phyloP scores from a whole-genome alignment of 2,888 invertebrate genomes.

The Punctoribates punctum region DNA sequence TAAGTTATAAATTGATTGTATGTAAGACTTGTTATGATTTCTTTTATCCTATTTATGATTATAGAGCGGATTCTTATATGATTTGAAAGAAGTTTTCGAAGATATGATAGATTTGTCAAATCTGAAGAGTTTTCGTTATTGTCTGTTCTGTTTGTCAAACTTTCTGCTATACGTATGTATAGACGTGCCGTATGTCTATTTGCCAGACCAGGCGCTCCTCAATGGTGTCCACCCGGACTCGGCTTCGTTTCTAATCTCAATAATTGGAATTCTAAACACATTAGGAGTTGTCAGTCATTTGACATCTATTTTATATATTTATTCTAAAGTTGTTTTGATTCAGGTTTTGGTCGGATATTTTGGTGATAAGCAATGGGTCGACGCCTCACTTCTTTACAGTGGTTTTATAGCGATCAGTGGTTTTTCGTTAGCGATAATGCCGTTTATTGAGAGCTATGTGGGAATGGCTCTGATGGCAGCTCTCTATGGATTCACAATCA shows the following conservation, averaged over 20 bases:
- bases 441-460: slow-evolving; percentile 60
- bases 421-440: slow-evolving; percentile 60
- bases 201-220: slow-evolving; percentile 75
- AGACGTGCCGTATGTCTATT: slow-evolving; percentile 90
- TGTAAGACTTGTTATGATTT: background rate
- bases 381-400: slow-evolving; percentile 76
- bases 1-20: background rate
- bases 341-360: slow-evolving; percentile 79
- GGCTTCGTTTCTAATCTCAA: slow-evolving; percentile 73
- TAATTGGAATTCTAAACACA: slow-evolving; percentile 83
- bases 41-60: background rate
- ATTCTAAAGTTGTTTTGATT: slow-evolving; percentile 49
- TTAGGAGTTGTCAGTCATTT: slow-evolving; percentile 71
- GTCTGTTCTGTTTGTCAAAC: slow-evolving; percentile 71
- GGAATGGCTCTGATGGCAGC: slow-evolving; percentile 63
- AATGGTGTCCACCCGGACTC: slow-evolving; percentile 61
- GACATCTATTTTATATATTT: background rate
- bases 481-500: slow-evolving; percentile 82
- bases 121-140: slow-evolving; percentile 62
- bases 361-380: slow-evolving; percentile 78
- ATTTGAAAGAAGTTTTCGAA: slow-evolving; percentile 69
- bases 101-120: slow-evolving; percentile 78
- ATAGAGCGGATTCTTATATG: slow-evolving; percentile 52
- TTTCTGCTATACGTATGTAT: slow-evolving; percentile 82
- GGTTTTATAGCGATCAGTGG: slow-evolving; percentile 63